phyloP scores from a whole-genome alignment of 2,113 vertebrate species.

The Catharus minimus region DNA sequence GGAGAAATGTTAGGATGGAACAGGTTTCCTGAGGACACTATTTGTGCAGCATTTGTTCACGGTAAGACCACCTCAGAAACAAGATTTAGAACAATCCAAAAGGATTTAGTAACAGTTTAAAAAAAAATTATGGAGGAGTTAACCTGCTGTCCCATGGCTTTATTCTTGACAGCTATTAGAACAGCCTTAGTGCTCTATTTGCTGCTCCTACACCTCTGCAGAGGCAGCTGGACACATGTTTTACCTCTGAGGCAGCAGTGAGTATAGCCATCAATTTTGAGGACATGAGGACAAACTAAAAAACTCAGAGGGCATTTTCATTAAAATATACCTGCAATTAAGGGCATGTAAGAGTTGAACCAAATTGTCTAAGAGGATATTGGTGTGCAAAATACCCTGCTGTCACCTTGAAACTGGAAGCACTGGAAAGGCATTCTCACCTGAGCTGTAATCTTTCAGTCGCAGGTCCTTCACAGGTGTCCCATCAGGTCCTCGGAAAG shows the following conservation, averaged over 20 bases:
- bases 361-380: neutral
- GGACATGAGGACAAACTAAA: neutral
- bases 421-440: conserved; percentile 63
- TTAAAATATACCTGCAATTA: conserved; percentile 18
- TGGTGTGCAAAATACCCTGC: neutral
- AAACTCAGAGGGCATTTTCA: conserved; percentile 1
- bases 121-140: neutral
- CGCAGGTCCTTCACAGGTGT: conserved; percentile 74
- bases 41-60: neutral
- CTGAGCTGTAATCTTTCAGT: conserved; percentile 78
- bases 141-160: neutral
- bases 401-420: neutral
- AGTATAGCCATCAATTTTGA: neutral
- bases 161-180: neutral
- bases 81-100: neutral
- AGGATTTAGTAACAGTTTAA: neutral
- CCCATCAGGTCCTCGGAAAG: conserved; percentile 73
- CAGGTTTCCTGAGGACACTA: neutral
- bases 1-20: conserved; percentile 3
- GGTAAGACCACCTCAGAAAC: neutral
- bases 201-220: neutral
- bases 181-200: neutral
- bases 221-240: neutral
- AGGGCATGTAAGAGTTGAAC: neutral
- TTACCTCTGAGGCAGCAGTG: conserved; percentile 3